Conservation (phyloP, 2,113 vertebrate genomes). For the Pseudonaja textilis region DNA sequence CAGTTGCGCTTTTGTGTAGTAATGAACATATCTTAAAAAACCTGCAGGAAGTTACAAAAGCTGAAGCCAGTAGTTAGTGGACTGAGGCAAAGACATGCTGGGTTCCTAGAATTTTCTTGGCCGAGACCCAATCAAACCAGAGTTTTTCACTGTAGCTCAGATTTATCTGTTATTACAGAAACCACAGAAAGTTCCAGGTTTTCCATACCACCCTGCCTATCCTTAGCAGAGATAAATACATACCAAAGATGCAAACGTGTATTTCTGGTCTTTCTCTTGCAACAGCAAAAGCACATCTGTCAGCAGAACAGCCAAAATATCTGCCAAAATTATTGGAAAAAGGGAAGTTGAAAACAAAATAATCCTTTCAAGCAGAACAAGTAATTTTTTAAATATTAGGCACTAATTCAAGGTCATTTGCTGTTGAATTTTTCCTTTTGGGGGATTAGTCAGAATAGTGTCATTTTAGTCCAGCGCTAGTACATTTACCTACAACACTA, state of each 20-base stretch:
- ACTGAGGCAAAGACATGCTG: neutral
- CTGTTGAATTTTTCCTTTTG: neutral
- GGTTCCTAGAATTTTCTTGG: neutral
- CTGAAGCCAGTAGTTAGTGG: neutral
- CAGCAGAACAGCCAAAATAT: slow-evolving; percentile 89
- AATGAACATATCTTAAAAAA: neutral
- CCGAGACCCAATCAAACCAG: neutral
- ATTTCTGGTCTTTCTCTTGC: slow-evolving; percentile 97
- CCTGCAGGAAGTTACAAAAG: neutral
- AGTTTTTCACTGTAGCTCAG: neutral
- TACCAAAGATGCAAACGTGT: slow-evolving; percentile 89
- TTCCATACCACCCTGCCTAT: neutral
- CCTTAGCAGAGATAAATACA: neutral
- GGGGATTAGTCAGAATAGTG: neutral
- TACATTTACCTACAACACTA: neutral
- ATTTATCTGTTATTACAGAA: neutral
- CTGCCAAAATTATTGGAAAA: slow-evolving; percentile 60
- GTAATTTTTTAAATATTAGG: neutral
- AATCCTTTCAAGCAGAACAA: neutral
- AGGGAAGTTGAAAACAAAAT: neutral
- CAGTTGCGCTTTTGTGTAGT: neutral
- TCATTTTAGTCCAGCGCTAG: neutral
- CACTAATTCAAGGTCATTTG: too few relatives aligned
- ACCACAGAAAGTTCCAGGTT: neutral
- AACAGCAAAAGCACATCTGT: slow-evolving; percentile 88